Conservation (phyloP, 2,797 vertebrate genomes). For the Falco biarmicus region DNA sequence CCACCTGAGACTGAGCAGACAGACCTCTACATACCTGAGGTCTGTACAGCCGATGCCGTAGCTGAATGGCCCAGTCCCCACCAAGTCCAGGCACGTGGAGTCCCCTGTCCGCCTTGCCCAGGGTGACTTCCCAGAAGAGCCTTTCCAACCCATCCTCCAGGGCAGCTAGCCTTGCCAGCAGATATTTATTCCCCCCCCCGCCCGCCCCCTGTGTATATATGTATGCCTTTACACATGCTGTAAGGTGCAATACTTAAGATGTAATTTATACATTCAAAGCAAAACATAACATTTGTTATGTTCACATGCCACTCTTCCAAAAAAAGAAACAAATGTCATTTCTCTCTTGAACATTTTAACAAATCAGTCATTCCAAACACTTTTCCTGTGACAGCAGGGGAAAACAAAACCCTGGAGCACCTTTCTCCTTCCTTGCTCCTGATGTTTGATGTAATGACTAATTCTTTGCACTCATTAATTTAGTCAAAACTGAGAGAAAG, state of each 20-base stretch:
- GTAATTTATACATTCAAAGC: neutral
- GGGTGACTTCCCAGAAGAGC: neutral
- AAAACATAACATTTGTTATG: neutral
- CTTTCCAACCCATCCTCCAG: neutral
- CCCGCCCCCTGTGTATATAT: too few species aligned
- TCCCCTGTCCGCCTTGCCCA: neutral
- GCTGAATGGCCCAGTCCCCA: neutral
- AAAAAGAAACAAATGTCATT: neutral
- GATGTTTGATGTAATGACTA: neutral
- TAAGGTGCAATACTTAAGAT: neutral
- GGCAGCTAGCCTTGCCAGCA: neutral
- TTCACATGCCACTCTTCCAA: neutral
- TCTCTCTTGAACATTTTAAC: neutral
- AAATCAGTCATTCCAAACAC: neutral
- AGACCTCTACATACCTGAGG: neutral
- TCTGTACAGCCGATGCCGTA: fast-evolving
- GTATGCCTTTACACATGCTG: fast-evolving
- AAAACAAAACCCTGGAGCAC: neutral
- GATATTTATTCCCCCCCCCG: too few species aligned
- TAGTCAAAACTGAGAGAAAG: neutral
- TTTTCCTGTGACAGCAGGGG: neutral
- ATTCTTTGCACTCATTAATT: neutral
- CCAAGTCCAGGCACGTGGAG: fast-evolving
- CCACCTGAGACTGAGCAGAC: neutral
- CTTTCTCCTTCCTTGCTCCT: neutral